Conservation (phyloP, 2,888 invertebrate species). For the Dromius quadrimaculatus region DNA sequence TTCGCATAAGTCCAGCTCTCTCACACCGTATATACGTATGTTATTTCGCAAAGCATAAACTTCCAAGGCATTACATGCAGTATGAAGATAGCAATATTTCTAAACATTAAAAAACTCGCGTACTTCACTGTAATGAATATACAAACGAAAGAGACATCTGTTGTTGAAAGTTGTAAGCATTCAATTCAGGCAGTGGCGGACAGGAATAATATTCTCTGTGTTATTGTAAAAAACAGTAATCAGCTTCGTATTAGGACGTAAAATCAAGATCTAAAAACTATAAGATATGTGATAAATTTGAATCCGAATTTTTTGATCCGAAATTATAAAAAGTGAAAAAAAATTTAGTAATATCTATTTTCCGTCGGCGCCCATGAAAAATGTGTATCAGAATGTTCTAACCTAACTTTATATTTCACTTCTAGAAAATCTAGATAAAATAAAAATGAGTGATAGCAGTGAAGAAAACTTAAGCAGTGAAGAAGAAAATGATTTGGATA, state of each 20-base stretch:
- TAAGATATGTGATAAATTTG: no score
- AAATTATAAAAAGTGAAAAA: no score
- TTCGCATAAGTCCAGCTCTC: constrained; percentile 49
- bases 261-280: no score
- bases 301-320: no score
- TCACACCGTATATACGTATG: constrained; percentile 43
- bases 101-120: not conserved
- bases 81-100: constrained; percentile 25
- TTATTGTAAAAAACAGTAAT: not conserved
- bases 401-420: no score
- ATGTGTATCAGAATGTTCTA: no score
- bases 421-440: constrained; percentile 14
- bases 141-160: constrained; percentile 4
- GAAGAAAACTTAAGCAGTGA: constrained; percentile 49
- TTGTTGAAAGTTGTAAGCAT: not conserved
- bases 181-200: not conserved
- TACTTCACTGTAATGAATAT: constrained; percentile 14
- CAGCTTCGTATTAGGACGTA: no score
- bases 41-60: constrained; percentile 35
- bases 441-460: constrained; percentile 19
- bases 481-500: constrained; percentile 50
- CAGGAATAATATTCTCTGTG: not conserved
- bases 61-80: constrained; percentile 39
- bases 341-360: no score
- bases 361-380: no score